Percentiles rank a stretch among this genome's conserved stretches.
Conservation (phyloP, 35 echinoderm and acorn worm species). For the Hemicentrotus pulcherrimus region DNA sequence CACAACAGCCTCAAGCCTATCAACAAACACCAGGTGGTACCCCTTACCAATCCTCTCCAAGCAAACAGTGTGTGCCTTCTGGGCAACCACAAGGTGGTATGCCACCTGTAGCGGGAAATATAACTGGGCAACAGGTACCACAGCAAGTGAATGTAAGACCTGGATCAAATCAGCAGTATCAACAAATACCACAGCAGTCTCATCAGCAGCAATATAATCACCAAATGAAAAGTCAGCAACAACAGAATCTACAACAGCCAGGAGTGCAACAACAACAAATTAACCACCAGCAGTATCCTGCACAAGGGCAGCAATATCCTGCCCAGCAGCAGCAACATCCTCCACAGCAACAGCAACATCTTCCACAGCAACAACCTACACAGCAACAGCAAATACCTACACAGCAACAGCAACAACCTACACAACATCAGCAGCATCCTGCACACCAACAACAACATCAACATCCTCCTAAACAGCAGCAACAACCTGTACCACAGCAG, state of each 20-base stretch:
- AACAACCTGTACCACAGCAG: background rate
- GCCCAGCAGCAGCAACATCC: constrained; percentile 51
- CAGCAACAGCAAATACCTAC: background rate
- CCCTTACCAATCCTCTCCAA: background rate
- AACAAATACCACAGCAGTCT: constrained; percentile 49
- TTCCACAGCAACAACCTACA: constrained; percentile 28
- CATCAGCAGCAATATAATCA: background rate
- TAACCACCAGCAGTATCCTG: constrained; percentile 42
- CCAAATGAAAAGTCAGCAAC: background rate
- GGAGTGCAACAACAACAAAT: background rate
- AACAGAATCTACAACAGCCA: constrained; percentile 54
- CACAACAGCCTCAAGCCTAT: background rate
- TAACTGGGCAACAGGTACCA: background rate
- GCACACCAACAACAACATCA: background rate
- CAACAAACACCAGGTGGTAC: constrained; percentile 3
- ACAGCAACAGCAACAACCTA: constrained; percentile 37
- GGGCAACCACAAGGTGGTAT: constrained; percentile 17
- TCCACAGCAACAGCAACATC: constrained; percentile 34
- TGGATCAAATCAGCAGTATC: background rate
- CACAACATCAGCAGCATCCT: constrained; percentile 15
- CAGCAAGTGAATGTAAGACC: background rate
- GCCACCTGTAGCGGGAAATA: background rate
- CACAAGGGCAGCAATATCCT: constrained; percentile 27
- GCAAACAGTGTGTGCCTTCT: constrained; percentile 6
- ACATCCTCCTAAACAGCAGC: background rate